phyloP scores from a whole-genome alignment of 2,888 invertebrate genomes.

The Microctonus hyperodae region DNA sequence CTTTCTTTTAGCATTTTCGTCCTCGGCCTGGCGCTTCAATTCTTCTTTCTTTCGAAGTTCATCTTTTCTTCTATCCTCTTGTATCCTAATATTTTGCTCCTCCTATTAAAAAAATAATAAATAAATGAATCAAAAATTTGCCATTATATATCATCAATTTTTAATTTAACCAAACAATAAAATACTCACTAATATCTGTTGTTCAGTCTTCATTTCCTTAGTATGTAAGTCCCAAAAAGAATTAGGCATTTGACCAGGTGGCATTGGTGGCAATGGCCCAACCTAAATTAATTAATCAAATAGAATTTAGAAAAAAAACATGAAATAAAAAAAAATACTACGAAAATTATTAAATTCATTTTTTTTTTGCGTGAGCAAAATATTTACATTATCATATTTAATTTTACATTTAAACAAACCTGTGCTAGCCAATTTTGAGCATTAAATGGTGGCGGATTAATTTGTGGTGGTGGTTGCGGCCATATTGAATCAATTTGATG shows the following conservation, averaged over 20 bases:
- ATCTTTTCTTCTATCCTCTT: conserved; percentile 64
- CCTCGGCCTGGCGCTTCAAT: conserved; percentile 60
- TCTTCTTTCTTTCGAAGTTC: conserved; percentile 63
- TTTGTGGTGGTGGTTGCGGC: conserved; percentile 58
- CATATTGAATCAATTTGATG: conserved; percentile 57
- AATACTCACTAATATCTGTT: conserved; percentile 63
- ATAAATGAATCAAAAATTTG: background rate
- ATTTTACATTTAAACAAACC: too few relatives aligned
- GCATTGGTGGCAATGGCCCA: conserved; percentile 55
- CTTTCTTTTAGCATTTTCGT: conserved; percentile 50
- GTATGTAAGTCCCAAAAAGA: conserved; percentile 61
- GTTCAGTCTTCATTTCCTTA: conserved; percentile 65
- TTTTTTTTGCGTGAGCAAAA: too few relatives aligned
- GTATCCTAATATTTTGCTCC: conserved; percentile 56
- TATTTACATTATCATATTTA: too few relatives aligned
- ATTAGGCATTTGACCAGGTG: conserved; percentile 59
- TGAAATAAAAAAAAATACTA: background rate
- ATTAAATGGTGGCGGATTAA: conserved; percentile 55
- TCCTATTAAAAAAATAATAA: conserved; percentile 40
- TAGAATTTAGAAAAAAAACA: conserved; percentile 8
- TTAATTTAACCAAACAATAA: background rate
- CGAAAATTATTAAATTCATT: too few relatives aligned
- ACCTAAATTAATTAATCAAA: conserved; percentile 50
- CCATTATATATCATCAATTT: background rate
- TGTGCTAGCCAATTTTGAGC: conserved; percentile 59